Base-by-base conservation (phyloP, 2,888 invertebrate species). In the Candidula unifasciata region DNA sequence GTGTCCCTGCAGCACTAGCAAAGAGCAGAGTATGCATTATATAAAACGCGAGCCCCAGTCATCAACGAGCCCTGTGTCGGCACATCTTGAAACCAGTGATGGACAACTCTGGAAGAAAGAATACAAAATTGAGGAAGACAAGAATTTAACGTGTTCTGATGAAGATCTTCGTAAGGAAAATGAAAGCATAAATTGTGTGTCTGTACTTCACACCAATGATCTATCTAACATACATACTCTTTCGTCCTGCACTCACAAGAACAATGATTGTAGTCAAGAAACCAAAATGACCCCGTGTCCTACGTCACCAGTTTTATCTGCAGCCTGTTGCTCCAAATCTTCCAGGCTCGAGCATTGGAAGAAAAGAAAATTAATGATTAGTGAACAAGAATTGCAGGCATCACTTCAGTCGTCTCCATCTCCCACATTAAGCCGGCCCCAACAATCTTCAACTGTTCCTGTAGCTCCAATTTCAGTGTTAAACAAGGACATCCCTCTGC, bases 291-390 rank as follows among this genome's bases (percentile, higher is more conserved):
- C 27, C 2, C 37, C 79, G 13, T 35, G 35, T 77, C 60, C 79
- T n/a, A 18, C 66, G 5, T 18, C 44, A 13, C 44, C 30, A 13
- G 8, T n/a, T 57, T 10, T 76, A 52, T 68, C 80, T 13, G 24
- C 71, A 24, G 16, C 18, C 21, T 57, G 16, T 2, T 57, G 57
- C n/a, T 6, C 60, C n/a, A 71, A 80, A 80, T 52, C 54, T 57
- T 52, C 69, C 10, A 54, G 33, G 8, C 57, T 57, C 3, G 57
- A 80, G 35, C 80, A 80, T 35, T 80, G 80, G 80, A 80, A 80
- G 57, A 80, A 80, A 44, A 54, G 80, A 71, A 80, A 71, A 57
- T 54, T 80, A 33, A 21, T 80, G 33, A 30, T 57, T 35, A 16
- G 71, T 54, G 54, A 80, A 37, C 21, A 30, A 44, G 80, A 80